Conservation (phyloP, 2,888 invertebrate species). For the Gandaritis pyraliata region DNA sequence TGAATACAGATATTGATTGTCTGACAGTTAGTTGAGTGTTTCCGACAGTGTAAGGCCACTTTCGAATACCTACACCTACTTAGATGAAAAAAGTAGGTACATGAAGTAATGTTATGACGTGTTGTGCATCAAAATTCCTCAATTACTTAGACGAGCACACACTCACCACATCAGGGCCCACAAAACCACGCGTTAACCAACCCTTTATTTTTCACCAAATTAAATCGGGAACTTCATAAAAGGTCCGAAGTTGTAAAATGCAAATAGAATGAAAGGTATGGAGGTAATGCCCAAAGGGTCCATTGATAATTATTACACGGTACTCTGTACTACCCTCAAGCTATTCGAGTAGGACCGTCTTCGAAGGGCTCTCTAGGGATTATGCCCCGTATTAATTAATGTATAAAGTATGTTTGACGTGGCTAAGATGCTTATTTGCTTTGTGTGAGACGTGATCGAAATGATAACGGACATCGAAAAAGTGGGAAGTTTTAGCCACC, state of each 20-base stretch:
- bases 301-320: slow-evolving; percentile 83
- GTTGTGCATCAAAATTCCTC: slow-evolving; percentile 23
- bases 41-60: neutral
- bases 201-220: slow-evolving; percentile 57
- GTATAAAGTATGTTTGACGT: slow-evolving; percentile 62
- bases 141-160: slow-evolving; percentile 29
- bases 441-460: slow-evolving; percentile 38
- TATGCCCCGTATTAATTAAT: slow-evolving; percentile 71
- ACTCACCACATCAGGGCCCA: slow-evolving; percentile 32
- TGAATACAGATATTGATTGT: slow-evolving; percentile 17
- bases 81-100: neutral
- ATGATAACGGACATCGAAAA: slow-evolving; percentile 18
- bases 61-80: neutral
- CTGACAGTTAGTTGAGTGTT: slow-evolving; percentile 9
- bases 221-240: slow-evolving; percentile 58
- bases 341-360: slow-evolving; percentile 49
- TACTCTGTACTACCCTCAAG: slow-evolving; percentile 40
- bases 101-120: no score
- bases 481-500: neutral
- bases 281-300: slow-evolving; percentile 65
- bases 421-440: slow-evolving; percentile 61
- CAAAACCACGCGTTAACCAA: slow-evolving; percentile 48
- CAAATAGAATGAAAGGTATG: slow-evolving; percentile 61
- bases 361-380: slow-evolving; percentile 65
- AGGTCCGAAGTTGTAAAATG: slow-evolving; percentile 66